Conservation (phyloP, 2,113 vertebrate species). For the Eira barbara region DNA sequence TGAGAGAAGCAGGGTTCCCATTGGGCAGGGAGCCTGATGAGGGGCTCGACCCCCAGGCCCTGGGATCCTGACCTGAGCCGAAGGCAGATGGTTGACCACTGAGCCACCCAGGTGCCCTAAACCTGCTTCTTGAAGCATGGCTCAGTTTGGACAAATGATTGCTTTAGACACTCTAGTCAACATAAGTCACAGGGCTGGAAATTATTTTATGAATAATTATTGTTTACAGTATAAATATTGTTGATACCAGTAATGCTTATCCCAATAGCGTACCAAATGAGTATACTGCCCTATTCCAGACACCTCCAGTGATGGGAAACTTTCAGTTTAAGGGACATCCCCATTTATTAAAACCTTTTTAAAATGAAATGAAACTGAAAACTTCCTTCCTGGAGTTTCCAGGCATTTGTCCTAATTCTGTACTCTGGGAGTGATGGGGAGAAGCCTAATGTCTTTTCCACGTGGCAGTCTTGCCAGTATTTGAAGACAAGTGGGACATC, state of each 20-base stretch:
- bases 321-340: background rate
- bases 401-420: background rate
- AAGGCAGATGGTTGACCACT: too few species aligned
- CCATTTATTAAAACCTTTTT: background rate
- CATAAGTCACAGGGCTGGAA: background rate
- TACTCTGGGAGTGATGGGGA: background rate
- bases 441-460: background rate
- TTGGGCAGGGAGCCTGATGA: too few species aligned
- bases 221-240: background rate
- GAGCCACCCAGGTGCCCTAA: too few species aligned
- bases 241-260: background rate
- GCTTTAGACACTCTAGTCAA: background rate
- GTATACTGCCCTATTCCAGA: background rate
- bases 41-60: too few species aligned
- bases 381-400: background rate
- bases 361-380: background rate
- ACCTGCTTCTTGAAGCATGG: background rate
- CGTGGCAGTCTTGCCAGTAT: background rate
- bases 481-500: constrained; percentile 23
- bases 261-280: background rate
- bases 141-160: constrained; percentile 17
- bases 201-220: background rate
- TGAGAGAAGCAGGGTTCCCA: too few species aligned
- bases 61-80: too few species aligned
- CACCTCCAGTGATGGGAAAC: background rate